Conservation (phyloP, 2,888 invertebrate species). For the Gibbula magus region DNA sequence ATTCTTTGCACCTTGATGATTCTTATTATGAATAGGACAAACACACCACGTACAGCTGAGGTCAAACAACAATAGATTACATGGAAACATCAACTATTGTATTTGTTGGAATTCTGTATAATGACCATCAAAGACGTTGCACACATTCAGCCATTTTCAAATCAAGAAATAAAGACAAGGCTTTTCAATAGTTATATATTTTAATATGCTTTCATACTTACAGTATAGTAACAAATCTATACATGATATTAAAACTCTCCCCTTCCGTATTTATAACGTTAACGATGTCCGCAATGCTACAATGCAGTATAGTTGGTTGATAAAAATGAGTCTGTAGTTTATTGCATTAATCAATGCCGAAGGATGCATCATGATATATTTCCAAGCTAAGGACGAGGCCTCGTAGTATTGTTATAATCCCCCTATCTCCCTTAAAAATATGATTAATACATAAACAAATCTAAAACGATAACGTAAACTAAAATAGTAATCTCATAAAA, state of each 20-base stretch:
- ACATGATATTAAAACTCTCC: conserved; percentile 13
- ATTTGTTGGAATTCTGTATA: too few relatives aligned
- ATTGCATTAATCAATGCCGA: not conserved
- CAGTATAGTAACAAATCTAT: conserved; percentile 12
- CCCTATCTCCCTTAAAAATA: not conserved
- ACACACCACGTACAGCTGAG: too few relatives aligned
- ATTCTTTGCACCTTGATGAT: too few relatives aligned
- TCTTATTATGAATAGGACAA: too few relatives aligned
- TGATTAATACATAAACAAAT: conserved; percentile 9
- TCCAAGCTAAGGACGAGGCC: not conserved
- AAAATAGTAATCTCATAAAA: conserved; percentile 19
- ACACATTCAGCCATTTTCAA: not conserved
- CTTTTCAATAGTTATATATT: conserved; percentile 1
- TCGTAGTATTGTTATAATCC: conserved; percentile 6
- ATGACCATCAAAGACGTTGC: too few relatives aligned
- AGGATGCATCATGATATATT: conserved; percentile 1
- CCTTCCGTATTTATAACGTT: conserved; percentile 12
- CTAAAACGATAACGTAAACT: conserved; percentile 16
- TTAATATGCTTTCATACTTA: conserved; percentile 25
- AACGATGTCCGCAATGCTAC: not conserved
- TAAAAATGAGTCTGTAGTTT: not conserved
- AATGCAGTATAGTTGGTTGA: not conserved
- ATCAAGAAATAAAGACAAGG: not conserved
- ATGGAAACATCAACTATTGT: too few relatives aligned
- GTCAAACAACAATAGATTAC: too few relatives aligned